Evolutionary conservation across 2,888 invertebrate genomes (phyloP).

Genomic region (Leptura quadrifasciata): DNA sequence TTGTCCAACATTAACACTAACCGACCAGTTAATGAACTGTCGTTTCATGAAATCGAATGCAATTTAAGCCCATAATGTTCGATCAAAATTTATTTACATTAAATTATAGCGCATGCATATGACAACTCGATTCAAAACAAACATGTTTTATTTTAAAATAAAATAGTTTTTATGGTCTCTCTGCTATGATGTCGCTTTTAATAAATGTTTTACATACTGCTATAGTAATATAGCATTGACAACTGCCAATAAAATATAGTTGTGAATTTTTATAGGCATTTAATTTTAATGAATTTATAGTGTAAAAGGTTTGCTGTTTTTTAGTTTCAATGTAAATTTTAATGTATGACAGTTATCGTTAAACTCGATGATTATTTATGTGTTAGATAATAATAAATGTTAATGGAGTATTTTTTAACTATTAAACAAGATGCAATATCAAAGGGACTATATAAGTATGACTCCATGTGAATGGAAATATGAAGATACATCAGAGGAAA

Average conservation of each 20-base stretch:
- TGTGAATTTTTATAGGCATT: slow-evolving; percentile 41
- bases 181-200: slow-evolving; percentile 55
- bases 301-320: slow-evolving; percentile 13
- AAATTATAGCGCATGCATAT: slow-evolving; percentile 59
- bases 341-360: slow-evolving; percentile 4
- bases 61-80: slow-evolving; percentile 47
- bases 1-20: slow-evolving; percentile 19
- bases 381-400: not conserved
- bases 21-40: slow-evolving; percentile 36
- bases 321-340: slow-evolving; percentile 31
- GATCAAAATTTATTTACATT: slow-evolving; percentile 60
- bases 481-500: no score
- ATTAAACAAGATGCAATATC: not conserved
- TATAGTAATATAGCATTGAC: slow-evolving; percentile 38
- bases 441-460: no score
- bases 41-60: slow-evolving; percentile 38
- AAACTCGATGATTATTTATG: slow-evolving; percentile 7
- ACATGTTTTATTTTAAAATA: slow-evolving; percentile 60
- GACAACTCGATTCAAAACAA: slow-evolving; percentile 54
- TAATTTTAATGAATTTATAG: slow-evolving; percentile 41
- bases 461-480: no score
- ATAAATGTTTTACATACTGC: slow-evolving; percentile 59
- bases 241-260: slow-evolving; percentile 47
- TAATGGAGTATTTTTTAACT: not conserved
- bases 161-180: slow-evolving; percentile 58